A percentile compares a stretch with the other conserved stretches of the same genome.
phyloP scores from a whole-genome alignment of 1,140 invertebrate genomes.

The Leptestheria dahalacensis region DNA sequence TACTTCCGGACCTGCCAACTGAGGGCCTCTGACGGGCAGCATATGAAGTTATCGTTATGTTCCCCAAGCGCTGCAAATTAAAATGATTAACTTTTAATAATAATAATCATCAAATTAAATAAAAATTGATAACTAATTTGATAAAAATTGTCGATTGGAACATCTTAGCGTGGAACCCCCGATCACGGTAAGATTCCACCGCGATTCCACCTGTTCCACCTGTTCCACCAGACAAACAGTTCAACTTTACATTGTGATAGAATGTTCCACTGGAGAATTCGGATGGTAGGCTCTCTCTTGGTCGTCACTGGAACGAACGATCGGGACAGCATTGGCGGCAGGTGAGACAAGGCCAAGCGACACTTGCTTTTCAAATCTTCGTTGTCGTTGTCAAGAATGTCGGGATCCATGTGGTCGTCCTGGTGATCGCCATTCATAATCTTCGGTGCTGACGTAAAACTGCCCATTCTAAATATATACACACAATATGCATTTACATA shows the following conservation, averaged over 20 bases:
- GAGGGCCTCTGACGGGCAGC: slow-evolving; percentile 50
- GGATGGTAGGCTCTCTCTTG: slow-evolving; percentile 24
- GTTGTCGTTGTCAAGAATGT: slow-evolving; percentile 36
- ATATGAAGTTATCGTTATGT: slow-evolving; percentile 55
- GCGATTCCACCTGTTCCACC: too few species aligned
- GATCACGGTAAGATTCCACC: too few species aligned
- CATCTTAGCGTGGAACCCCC: too few species aligned
- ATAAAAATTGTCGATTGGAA: too few species aligned
- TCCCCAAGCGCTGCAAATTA: slow-evolving; percentile 44
- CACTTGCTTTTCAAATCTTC: slow-evolving; percentile 27
- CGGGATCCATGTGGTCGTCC: slow-evolving; percentile 41
- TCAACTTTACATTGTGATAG: slow-evolving; percentile 48
- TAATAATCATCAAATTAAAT: too few species aligned
- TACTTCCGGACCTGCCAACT: slow-evolving; percentile 49
- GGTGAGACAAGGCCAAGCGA: slow-evolving; percentile 20
- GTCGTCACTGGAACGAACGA: slow-evolving; percentile 17
- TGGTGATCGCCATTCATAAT: slow-evolving; percentile 45
- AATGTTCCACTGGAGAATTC: slow-evolving; percentile 60
- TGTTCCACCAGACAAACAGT: too few species aligned
- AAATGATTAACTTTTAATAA: too few species aligned
- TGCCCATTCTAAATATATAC: slow-evolving; percentile 45
- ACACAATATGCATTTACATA: not conserved
- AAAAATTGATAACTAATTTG: too few species aligned
- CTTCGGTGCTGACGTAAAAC: slow-evolving; percentile 49
- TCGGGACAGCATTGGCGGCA: slow-evolving; percentile 31